These are phyloP conservation scores for Corythaixoides concolor DNA, from an alignment of 2,113 vertebrate species.

Conservation along the genomic window DNA sequence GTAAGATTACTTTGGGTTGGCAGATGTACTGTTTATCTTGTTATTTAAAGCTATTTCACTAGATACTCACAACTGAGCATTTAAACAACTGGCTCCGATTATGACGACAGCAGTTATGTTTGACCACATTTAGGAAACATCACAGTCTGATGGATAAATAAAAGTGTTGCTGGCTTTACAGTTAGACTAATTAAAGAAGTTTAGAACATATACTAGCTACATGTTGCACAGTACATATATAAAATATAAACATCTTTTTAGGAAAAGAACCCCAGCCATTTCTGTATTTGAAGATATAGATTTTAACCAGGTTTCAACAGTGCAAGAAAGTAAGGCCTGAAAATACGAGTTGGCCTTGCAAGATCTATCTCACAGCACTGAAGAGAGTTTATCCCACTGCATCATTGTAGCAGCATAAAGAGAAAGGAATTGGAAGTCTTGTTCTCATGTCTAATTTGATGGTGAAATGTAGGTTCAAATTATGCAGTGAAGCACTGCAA, in stretches of 20 bases:
- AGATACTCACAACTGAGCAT: slow-evolving; percentile 62
- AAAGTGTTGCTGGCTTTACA: neutral
- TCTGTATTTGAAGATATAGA: neutral
- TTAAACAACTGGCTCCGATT: slow-evolving; percentile 50
- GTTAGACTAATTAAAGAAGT: neutral
- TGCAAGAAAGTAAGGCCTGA: neutral
- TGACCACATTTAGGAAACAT: neutral
- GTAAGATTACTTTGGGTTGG: slow-evolving; percentile 72
- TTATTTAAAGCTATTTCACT: slow-evolving; percentile 72
- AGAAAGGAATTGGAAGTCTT: neutral
- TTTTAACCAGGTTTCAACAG: neutral
- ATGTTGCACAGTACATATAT: neutral
- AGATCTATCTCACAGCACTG: neutral
- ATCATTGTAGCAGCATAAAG: neutral
- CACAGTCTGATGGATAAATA: neutral
- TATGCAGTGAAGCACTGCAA: neutral
- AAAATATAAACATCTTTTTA: neutral
- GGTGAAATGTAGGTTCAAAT: neutral
- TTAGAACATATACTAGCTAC: neutral
- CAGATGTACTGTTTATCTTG: slow-evolving; percentile 73
- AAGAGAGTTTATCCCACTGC: neutral
- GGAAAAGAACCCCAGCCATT: neutral
- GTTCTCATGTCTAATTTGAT: neutral
- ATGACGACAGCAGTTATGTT: neutral
- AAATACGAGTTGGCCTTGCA: neutral